Conservation (phyloP, 2,113 vertebrate species). For the Gnathonemus echidnorhynchus region DNA sequence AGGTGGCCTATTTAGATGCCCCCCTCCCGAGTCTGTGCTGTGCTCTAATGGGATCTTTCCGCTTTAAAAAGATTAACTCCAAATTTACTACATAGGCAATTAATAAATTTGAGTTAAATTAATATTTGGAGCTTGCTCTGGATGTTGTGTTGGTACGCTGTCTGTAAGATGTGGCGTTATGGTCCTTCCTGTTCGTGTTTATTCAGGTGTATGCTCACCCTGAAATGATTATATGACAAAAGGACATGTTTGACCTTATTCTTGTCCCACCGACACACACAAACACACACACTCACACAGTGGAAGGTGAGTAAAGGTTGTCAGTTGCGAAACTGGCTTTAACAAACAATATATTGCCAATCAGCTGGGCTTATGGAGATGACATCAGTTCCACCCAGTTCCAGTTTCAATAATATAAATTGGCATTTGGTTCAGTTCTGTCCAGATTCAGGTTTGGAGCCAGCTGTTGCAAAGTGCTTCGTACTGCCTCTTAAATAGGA, state of each 20-base stretch:
- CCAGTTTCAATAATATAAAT: slow-evolving; percentile 7
- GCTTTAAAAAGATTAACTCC: background rate
- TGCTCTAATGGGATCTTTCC: background rate
- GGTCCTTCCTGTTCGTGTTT: background rate
- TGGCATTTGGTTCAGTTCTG: no score
- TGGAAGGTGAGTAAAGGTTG: slow-evolving; percentile 5
- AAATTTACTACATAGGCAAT: background rate
- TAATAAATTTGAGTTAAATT: background rate
- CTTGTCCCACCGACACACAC: background rate
- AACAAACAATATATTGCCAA: slow-evolving; percentile 19
- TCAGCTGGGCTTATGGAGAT: background rate
- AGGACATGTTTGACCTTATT: background rate
- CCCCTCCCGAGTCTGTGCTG: background rate
- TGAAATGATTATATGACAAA: background rate
- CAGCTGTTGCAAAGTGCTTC: background rate
- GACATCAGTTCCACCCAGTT: slow-evolving; percentile 6
- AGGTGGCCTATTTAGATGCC: background rate
- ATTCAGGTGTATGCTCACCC: background rate
- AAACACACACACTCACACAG: background rate
- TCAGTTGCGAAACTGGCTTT: background rate
- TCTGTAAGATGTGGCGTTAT: background rate
- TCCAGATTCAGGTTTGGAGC: background rate
- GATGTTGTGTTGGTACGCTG: background rate
- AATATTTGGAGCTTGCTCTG: background rate
- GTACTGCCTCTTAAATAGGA: background rate